phyloP scores from a whole-genome alignment of 2,888 invertebrate species.

The Platerodrilus igneus region DNA sequence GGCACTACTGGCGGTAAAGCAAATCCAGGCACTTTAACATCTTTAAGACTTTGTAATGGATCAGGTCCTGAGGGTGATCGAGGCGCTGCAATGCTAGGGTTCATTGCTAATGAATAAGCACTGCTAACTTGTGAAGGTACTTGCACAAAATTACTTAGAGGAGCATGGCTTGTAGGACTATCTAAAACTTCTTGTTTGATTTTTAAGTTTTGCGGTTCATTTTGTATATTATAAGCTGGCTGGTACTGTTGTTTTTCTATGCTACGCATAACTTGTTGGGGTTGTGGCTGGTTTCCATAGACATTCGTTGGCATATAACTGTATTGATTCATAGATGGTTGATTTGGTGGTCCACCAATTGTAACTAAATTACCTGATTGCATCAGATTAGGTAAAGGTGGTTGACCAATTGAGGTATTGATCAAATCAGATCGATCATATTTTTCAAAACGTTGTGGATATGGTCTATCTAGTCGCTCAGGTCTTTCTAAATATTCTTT shows the following conservation, averaged over 20 bases:
- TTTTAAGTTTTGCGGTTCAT: slow-evolving; percentile 68
- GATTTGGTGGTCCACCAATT: slow-evolving; percentile 53
- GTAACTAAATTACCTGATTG: slow-evolving; percentile 59
- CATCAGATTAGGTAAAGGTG: slow-evolving; percentile 54
- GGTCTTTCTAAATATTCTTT: slow-evolving; percentile 13
- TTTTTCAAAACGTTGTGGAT: slow-evolving; percentile 37
- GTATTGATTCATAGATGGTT: slow-evolving; percentile 56
- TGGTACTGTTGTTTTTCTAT: slow-evolving; percentile 30
- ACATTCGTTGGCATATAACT: slow-evolving; percentile 53
- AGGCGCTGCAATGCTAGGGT: slow-evolving; percentile 3
- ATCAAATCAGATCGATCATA: slow-evolving; percentile 42
- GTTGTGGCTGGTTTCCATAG: slow-evolving; percentile 37
- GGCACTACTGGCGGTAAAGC: slow-evolving; percentile 46
- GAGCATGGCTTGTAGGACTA: slow-evolving; percentile 34
- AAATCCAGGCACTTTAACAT: slow-evolving; percentile 74
- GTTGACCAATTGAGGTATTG: slow-evolving; percentile 50
- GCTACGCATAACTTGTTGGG: too few species aligned
- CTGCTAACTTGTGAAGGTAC: slow-evolving; percentile 12
- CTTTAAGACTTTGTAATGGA: slow-evolving; percentile 72
- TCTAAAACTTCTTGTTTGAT: slow-evolving; percentile 64
- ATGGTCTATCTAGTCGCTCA: slow-evolving; percentile 32
- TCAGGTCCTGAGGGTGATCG: slow-evolving; percentile 46
- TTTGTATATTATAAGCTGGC: slow-evolving; percentile 39
- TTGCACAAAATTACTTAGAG: not conserved
- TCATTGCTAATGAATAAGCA: slow-evolving; percentile 12